Conservation (phyloP, 1,140 invertebrate genomes). For the Drosophila punjabiensis region DNA sequence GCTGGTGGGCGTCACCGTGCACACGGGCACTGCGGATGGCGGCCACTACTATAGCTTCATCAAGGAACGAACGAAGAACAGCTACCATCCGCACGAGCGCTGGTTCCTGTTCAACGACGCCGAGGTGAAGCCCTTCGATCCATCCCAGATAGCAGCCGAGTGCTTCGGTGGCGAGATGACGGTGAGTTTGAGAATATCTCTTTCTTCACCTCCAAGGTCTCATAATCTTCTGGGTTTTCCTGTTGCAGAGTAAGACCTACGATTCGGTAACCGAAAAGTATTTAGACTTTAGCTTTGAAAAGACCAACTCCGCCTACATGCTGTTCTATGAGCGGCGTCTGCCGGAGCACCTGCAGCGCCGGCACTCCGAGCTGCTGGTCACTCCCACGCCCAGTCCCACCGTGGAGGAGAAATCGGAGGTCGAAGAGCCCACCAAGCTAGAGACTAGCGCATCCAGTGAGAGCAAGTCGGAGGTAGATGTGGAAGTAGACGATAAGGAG, state of each 20-base stretch:
- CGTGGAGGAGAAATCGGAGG: conserved; percentile 59
- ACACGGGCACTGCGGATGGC: conserved; percentile 98
- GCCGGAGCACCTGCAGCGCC: conserved; percentile 76
- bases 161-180: conserved; percentile 99
- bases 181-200: conserved; percentile 85
- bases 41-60: conserved; percentile 99
- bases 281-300: conserved; percentile 98
- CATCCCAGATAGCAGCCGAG: conserved; percentile 96
- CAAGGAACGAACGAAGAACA: conserved; percentile 90
- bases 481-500: conserved; percentile 1
- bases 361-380: conserved; percentile 70
- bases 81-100: conserved; percentile 88
- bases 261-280: conserved; percentile 98
- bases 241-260: conserved; percentile 95
- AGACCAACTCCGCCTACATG: conserved; percentile 99
- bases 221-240: too few species aligned
- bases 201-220: background rate
- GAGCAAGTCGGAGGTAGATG: conserved; percentile 12
- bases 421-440: conserved; percentile 36
- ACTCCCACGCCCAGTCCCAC: conserved; percentile 74
- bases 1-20: conserved; percentile 97
- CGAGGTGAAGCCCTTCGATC: conserved; percentile 98
- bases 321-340: conserved; percentile 94
- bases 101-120: conserved; percentile 98
- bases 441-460: conserved; percentile 20